phyloP scores from a whole-genome alignment of 2,888 invertebrate genomes.

The Gerris lacustris region DNA sequence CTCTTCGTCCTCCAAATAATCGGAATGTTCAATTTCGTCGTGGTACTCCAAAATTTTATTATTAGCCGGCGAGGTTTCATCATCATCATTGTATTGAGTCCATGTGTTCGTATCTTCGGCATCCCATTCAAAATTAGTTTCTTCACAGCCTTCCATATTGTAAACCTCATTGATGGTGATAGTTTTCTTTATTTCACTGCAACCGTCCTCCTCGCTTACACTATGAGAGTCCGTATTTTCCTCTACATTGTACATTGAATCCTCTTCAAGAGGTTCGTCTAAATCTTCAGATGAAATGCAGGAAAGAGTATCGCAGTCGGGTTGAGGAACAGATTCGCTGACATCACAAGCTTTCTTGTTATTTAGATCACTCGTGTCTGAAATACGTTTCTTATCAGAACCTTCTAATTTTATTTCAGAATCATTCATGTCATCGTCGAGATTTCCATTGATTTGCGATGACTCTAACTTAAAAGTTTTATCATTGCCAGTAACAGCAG shows the following conservation, averaged over 20 bases:
- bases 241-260: neutral
- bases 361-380: neutral
- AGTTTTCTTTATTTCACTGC: neutral
- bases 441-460: neutral
- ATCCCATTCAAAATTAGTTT: conserved; percentile 2
- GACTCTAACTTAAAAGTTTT: neutral
- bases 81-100: neutral
- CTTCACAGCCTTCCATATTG: neutral
- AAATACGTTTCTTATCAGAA: neutral
- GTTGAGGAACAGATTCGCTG: neutral
- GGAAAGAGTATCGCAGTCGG: neutral
- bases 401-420: neutral
- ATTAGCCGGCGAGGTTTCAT: neutral
- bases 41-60: neutral
- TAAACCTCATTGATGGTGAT: neutral
- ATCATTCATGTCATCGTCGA: neutral
- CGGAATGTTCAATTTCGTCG: neutral
- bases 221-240: neutral
- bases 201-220: neutral
- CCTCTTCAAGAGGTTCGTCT: neutral
- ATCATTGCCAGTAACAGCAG: neutral
- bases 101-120: neutral
- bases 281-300: neutral
- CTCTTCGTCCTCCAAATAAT: neutral
- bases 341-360: neutral